phyloP scores from a whole-genome alignment of 2,797 vertebrate genomes.

The Sciaenops ocellatus region DNA sequence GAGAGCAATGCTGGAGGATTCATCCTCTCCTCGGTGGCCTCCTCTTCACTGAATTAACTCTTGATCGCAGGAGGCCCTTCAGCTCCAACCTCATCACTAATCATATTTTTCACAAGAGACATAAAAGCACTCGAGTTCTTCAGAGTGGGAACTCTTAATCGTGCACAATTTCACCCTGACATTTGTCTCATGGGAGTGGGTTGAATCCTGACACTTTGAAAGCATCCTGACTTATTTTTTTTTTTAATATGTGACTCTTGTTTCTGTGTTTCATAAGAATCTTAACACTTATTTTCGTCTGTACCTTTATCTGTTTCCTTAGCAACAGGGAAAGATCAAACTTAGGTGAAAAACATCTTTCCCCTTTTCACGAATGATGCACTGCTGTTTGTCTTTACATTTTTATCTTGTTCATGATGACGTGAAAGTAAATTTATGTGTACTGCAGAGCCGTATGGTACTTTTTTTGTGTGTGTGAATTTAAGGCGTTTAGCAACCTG shows the following conservation, averaged over 20 bases:
- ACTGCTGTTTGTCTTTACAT: background rate
- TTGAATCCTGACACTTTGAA: background rate
- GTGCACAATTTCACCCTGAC: background rate
- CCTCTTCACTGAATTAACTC: background rate
- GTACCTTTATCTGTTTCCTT: background rate
- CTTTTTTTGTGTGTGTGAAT: background rate
- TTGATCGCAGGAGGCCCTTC: conserved; percentile 7
- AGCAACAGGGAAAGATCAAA: background rate
- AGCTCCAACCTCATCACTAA: background rate
- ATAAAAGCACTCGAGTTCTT: conserved; percentile 4
- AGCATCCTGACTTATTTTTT: background rate
- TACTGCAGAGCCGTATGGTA: background rate
- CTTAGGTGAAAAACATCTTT: background rate
- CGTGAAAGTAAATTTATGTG: conserved; percentile 7
- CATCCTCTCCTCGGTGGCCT: background rate
- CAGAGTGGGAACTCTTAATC: background rate
- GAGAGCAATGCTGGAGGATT: conserved; percentile 8
- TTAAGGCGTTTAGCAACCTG: background rate
- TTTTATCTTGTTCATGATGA: conserved; percentile 15
- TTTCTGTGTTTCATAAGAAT: background rate
- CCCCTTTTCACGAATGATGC: background rate
- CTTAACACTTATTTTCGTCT: background rate
- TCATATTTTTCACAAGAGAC: background rate
- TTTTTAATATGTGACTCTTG: conserved; percentile 1
- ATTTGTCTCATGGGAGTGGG: background rate